Base-by-base conservation (phyloP, 2,797 vertebrate species). In the Bradypus variegatus region DNA sequence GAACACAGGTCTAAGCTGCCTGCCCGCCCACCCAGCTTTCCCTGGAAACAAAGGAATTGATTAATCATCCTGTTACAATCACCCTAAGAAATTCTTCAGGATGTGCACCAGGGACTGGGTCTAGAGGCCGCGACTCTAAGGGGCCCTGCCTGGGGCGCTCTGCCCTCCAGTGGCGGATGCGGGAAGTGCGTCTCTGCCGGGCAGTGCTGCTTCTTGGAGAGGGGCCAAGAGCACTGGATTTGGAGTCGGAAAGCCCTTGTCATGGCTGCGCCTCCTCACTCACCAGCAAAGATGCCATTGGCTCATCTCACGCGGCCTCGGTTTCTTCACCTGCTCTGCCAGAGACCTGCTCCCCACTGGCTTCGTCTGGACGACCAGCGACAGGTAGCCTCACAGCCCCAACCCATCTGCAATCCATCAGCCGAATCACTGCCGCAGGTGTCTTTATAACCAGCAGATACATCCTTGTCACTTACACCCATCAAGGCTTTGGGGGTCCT, bases 141-240 rank as follows among this genome's bases (percentile, higher is more conserved):
- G 33, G 45, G 38, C 23, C 53, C 95, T 36, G 87, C 81, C n/a
- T 75, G 83, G 75, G 79, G 15, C 14, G 8, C 87, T 48, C 55
- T 91, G 84, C 90, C 90, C 94, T 92, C 60, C 16, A 79, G 79
- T 93, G 95, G 93, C 85, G 65, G 76, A 64, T 50, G 8, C 0
- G 21, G 79, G 76, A 82, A 93, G n/a, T 76, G 45, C 58, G 5
- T 33, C 60, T 53, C 72, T 64, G 55, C 53, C 5, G 0, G 36
- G 38, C 48, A 10, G 1, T 3, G 0, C 21, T 31, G 8, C 36
- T 48, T 31, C 60, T 9, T 8, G 6, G 16, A 2, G 3, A 2
- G 11, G 38, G 5, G 0, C 1, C 2, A 9, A 45, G 55, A 48
- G 45, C 15, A 0, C 8, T 16, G 89, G 14, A 53, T 36, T 62